These are phyloP conservation scores for Gouania willdenowi DNA, from an alignment of 2,797 vertebrate genomes.

Conservation along the genomic window DNA sequence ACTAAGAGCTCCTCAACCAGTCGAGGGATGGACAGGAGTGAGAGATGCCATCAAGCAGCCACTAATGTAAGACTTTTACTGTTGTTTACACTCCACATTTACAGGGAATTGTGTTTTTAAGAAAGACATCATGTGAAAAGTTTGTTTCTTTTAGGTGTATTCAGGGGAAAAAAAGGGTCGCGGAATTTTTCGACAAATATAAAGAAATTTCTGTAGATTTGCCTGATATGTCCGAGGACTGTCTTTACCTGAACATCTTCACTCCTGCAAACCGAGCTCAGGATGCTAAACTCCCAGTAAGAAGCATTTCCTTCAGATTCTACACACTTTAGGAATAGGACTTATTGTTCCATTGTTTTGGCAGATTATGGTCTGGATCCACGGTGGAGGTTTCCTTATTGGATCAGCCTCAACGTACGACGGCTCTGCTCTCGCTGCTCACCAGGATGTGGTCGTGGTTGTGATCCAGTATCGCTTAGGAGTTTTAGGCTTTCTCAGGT, in stretches of 20 bases:
- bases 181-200: accelerated
- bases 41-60: constrained; percentile 67
- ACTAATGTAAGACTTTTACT: constrained; percentile 47
- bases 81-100: neutral
- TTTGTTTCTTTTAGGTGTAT: constrained; percentile 54
- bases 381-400: constrained; percentile 59
- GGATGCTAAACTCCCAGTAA: constrained; percentile 66
- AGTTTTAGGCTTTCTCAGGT: constrained; percentile 81
- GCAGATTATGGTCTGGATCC: constrained; percentile 85
- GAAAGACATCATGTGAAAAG: too few species aligned
- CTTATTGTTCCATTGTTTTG: too few species aligned
- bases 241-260: constrained; percentile 78
- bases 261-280: constrained; percentile 56
- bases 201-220: accelerated
- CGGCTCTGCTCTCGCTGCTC: constrained; percentile 72
- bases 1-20: constrained; percentile 62
- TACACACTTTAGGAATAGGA: too few species aligned
- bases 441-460: constrained; percentile 79
- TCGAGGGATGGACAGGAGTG: constrained; percentile 61
- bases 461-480: constrained; percentile 81
- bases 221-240: constrained; percentile 73
- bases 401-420: constrained; percentile 69
- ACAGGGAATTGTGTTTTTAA: neutral
- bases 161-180: neutral
- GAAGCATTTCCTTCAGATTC: too few species aligned